These are phyloP conservation scores for Cataglyphis altisquamis DNA, from an alignment of 2,888 invertebrate genomes.

Conservation along the genomic window DNA sequence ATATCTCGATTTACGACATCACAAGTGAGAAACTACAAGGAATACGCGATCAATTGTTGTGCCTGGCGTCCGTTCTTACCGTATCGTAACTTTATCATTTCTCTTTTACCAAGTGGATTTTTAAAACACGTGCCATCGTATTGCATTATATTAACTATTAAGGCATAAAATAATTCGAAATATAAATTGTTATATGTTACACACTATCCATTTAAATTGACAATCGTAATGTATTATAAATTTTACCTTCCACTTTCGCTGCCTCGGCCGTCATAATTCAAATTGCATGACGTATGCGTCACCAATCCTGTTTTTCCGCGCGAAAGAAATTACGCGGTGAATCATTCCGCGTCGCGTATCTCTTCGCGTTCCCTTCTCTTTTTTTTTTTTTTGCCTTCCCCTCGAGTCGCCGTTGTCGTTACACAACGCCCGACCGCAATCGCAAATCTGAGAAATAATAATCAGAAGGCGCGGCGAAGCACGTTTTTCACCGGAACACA, in stretches of 20 bases:
- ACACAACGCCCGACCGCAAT: conserved; percentile 47
- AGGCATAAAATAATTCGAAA: neutral
- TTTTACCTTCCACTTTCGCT: conserved; percentile 11
- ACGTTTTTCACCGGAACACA: neutral
- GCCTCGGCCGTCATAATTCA: conserved; percentile 6
- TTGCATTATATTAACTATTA: neutral
- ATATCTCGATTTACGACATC: neutral
- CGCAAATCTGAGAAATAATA: conserved; percentile 41
- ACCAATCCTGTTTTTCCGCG: conserved; percentile 62
- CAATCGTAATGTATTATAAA: neutral
- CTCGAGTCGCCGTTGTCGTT: conserved; percentile 62
- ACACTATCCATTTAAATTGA: neutral
- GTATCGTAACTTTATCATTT: conserved; percentile 23
- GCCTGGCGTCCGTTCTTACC: neutral
- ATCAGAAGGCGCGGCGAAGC: conserved; percentile 35
- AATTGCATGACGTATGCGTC: conserved; percentile 19
- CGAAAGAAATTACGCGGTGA: conserved; percentile 64
- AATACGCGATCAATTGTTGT: conserved; percentile 9
- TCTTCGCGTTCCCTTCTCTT: conserved; percentile 30
- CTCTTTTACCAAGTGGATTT: conserved; percentile 39
- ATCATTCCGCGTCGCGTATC: conserved; percentile 69
- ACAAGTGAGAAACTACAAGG: neutral
- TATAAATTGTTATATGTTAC: neutral
- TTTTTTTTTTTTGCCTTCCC: conserved; percentile 36
- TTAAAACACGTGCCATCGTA: neutral